Evolutionary conservation across 2,113 vertebrate species (phyloP), one percentile per base, ranked within the genome.

Genomic region (Festucalex cinctus): DNA sequence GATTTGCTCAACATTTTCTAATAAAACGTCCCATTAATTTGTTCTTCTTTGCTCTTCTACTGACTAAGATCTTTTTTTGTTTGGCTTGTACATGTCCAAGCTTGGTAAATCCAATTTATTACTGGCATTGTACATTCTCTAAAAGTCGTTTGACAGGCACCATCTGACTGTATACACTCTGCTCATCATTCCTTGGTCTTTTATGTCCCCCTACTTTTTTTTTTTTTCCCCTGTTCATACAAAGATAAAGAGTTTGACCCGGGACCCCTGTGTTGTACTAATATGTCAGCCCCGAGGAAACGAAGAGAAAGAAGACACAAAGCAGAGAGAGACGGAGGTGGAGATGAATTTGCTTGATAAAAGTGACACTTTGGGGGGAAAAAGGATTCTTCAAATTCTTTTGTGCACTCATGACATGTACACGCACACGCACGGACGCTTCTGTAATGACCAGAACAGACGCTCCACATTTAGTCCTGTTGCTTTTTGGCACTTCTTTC

Each of bases 371-470:
- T 78, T 71, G 46, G 73, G 71, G 59, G 63, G n/a, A n/a, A 64
- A 68, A 72, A 35, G 53, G 69, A 85, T 87, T 80, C 76, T 24
- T 76, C 32, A 67, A 72, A 78, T 83, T 85, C 73, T 65, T 35
- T 60, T 9, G 54, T 32, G 46, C 56, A 13, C n/a, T 53, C 75
- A 37, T 59, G 63, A 41, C 48, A 63, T 44, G 61, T 59, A 59
- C 68, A 71, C 65, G 64, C 53, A 64, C 17, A 39, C 68, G 56
- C 49, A 70, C 51, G 48, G 68, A 70, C n/a, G 63, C 64, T 64
- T 65, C 71, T 63, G 74, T 85, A 74, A 90, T 77, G 79, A 68
- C 66, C 66, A 71, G 77, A 85, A 63, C 87, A 89, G 81, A 79
- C 66, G 37, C 43, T 12, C 44, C 74, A 57, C 26, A 63, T 74